phyloP scores from a whole-genome alignment of 2,797 vertebrate species.

The Tauraco hartlaubi region DNA sequence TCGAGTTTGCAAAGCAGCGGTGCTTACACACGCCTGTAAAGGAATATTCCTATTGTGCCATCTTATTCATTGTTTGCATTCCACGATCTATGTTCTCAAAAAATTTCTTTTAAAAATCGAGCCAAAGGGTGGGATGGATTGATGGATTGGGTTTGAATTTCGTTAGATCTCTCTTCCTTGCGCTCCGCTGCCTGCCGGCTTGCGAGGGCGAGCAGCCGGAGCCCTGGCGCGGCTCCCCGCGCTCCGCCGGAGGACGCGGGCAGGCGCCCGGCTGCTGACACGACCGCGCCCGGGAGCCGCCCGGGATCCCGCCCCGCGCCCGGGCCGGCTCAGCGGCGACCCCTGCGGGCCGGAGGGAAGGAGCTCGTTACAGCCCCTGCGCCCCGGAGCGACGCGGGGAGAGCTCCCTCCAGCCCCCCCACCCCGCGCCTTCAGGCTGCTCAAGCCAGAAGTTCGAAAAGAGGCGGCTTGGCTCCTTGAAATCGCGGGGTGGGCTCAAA shows the following conservation, averaged over 20 bases:
- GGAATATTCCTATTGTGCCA: no score
- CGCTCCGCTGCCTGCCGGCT: rapidly evolving
- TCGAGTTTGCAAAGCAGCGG: neutral
- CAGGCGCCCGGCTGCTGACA: no score
- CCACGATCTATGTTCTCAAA: neutral
- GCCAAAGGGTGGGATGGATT: rapidly evolving
- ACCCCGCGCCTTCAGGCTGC: neutral
- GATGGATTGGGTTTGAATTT: neutral
- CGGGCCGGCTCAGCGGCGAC: no score
- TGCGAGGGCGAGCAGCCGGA: neutral
- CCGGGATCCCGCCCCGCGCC: no score
- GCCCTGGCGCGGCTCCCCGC: rapidly evolving
- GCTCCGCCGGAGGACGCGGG: no score
- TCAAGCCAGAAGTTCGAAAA: neutral
- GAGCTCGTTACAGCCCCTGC: neutral
- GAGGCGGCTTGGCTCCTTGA: neutral
- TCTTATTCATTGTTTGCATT: neutral
- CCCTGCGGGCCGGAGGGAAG: no score
- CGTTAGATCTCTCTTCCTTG: neutral
- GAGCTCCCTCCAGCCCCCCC: rapidly evolving
- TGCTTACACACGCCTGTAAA: rapidly evolving
- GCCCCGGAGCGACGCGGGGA: rapidly evolving
- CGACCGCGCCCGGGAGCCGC: no score
- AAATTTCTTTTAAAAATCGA: neutral
- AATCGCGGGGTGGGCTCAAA: rapidly evolving